phyloP scores from a whole-genome alignment of 2,888 invertebrate species.

The Dendrolimus pini region DNA sequence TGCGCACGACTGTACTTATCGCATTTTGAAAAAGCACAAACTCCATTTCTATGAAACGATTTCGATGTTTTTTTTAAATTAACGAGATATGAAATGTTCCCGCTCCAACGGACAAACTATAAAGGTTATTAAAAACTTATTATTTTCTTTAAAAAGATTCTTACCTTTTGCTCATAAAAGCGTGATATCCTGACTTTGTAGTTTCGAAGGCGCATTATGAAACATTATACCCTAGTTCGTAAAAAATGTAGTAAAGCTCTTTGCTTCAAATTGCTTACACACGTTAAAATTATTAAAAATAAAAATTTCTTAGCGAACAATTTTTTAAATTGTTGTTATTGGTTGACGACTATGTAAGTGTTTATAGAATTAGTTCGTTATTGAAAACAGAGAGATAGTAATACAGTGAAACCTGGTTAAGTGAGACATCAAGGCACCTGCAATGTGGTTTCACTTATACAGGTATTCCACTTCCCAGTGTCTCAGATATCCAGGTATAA shows the following conservation, averaged over 20 bases:
- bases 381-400: no score
- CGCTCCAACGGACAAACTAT: background rate
- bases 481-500: no score
- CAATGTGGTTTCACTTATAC: no score
- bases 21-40: background rate
- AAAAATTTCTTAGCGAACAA: no score
- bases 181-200: background rate
- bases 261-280: no score
- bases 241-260: background rate
- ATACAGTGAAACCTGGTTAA: no score
- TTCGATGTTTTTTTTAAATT: background rate
- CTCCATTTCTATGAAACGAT: background rate
- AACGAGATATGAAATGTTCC: background rate
- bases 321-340: no score
- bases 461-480: no score
- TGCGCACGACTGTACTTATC: background rate
- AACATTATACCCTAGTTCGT: background rate
- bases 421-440: no score
- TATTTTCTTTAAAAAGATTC: constrained; percentile 1
- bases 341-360: no score
- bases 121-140: background rate
- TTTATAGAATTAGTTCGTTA: no score
- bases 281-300: no score
- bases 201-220: background rate
- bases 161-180: background rate